Percentiles rank a stretch among this genome's conserved stretches.
These are phyloP conservation scores for Helicolenus hilgendorfi DNA, from an alignment of 2,797 vertebrate genomes.

Conservation along the genomic window DNA sequence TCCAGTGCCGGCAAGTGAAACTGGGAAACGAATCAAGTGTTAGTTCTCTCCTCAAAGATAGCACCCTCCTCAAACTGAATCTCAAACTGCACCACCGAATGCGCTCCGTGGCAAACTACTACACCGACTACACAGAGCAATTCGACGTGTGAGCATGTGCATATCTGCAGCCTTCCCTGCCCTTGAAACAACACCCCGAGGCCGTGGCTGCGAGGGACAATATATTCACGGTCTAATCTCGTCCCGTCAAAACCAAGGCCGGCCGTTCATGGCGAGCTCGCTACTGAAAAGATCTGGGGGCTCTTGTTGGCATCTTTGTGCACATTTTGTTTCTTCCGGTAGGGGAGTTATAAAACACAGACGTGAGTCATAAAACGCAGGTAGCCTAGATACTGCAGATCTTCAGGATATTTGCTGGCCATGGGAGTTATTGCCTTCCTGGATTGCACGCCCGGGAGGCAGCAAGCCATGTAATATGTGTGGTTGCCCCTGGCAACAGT, in stretches of 20 bases:
- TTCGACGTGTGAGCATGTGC: neutral
- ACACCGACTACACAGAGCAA: neutral
- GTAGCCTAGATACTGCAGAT: constrained; percentile 64
- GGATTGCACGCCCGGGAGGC: constrained; percentile 61
- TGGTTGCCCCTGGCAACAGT: constrained; percentile 79
- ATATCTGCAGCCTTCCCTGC: neutral
- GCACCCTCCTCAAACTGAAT: neutral
- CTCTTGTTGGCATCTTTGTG: constrained; percentile 21
- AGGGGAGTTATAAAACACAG: constrained; percentile 69
- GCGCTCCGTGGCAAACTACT: neutral
- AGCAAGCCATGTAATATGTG: constrained; percentile 72
- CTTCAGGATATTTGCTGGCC: constrained; percentile 73
- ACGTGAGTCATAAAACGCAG: constrained; percentile 75
- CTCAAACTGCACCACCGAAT: neutral
- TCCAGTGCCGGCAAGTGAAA: constrained; percentile 4
- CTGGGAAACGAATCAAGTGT: constrained; percentile 3
- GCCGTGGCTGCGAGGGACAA: constrained; percentile 4
- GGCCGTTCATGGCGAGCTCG: neutral
- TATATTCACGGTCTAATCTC: neutral
- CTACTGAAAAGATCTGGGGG: constrained; percentile 29
- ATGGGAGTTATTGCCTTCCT: constrained; percentile 77
- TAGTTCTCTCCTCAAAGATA: constrained; percentile 2
- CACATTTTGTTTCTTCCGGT: constrained; percentile 32
- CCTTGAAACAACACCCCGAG: constrained; percentile 27
- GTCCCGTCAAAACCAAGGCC: constrained; percentile 15